Conservation (phyloP, 2,113 vertebrate genomes). For the Salvelinus fontinalis region DNA sequence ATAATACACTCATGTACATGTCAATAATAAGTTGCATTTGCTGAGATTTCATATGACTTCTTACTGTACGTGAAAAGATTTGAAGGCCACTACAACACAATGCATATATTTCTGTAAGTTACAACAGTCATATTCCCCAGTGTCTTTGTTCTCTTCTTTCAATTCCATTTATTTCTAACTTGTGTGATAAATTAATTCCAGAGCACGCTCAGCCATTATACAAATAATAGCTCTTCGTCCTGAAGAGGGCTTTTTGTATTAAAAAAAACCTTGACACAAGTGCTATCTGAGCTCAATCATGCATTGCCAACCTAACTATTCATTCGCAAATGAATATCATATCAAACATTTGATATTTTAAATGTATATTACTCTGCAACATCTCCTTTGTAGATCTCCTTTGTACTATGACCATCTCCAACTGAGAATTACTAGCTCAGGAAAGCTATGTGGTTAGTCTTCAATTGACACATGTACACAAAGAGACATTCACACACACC, state of each 20-base stretch:
- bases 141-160: neutral
- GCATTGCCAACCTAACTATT: neutral
- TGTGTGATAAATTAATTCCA: neutral
- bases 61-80: neutral
- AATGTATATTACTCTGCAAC: no score
- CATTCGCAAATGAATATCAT: no score
- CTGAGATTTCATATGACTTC: neutral
- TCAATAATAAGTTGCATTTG: conserved; percentile 35
- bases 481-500: neutral
- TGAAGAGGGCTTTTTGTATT: neutral
- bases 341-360: no score
- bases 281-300: neutral
- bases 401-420: neutral
- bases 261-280: neutral
- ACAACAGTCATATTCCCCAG: neutral
- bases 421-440: conserved; percentile 4
- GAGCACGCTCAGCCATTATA: neutral
- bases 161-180: neutral
- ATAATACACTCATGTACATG: conserved; percentile 49
- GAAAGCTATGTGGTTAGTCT: conserved; percentile 6
- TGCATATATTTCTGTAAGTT: neutral
- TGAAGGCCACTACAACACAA: neutral
- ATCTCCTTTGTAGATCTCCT: no score
- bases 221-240: no score
- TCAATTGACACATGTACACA: neutral